Base-by-base conservation (phyloP, 1,140 invertebrate genomes). In the Neodiprion fabricii region DNA sequence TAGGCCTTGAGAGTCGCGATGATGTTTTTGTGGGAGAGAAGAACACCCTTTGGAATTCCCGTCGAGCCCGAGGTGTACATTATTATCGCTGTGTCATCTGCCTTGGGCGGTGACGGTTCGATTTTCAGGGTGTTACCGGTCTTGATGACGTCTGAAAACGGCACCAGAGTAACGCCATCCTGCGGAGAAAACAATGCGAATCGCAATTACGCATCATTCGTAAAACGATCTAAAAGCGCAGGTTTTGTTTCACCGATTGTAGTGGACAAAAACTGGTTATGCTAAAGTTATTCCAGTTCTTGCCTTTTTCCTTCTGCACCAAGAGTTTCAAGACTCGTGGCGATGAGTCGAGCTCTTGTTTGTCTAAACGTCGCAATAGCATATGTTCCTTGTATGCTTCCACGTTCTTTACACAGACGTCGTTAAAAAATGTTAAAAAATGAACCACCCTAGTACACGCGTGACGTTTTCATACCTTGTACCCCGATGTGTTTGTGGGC, bases 1-100 rank as follows among this genome's bases (percentile, higher is more conserved):
- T 97, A 99, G 7, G 96, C 94, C 81, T 96, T 94, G 81, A 98
- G 92, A 4, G 96, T 96, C 49, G 93, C 91, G 76, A 99, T 92
- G 80, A 99, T 93, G 88, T 99, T 99, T 78, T 91, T 92, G 85
- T 99, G 98, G 0, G 96, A 94, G n/a, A 96, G 84, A 40, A 96
- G 82, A 1, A 96, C 95, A 48, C 95, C 95, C 88, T 98, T 97
- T 0, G 96, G 96, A 73, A 95, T 92, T 48, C 97, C 97, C 0
- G 97, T 98, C 0, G 96, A 97, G 1, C 97, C 97, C 78, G 95
- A 97, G 0, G 97, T 98, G 89, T 98, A 99, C 97, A 98, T 98
- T 66, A 98, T 95, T 79, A 98, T 97, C 21, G 97, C 97, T 14
- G 92, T 93, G 81, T 99, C 97, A 9, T 93, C 89, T 1, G 91